Conservation (phyloP, 2,113 vertebrate genomes). For the human region GRCh38 chr11:78587001-78587500, state of each 20-base stretch:
- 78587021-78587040: constrained; percentile 63
- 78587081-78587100: background rate
- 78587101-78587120: background rate
- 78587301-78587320: background rate
- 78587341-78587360: too few relatives aligned
- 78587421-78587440: background rate
- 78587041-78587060: background rate
- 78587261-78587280: background rate
- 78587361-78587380: background rate
- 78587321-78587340: background rate
- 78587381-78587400: background rate
- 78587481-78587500: background rate
- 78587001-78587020: constrained; percentile 63
- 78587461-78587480: background rate
- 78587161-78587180: background rate
- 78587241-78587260: background rate
- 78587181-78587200: background rate
- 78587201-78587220: background rate
- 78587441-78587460: background rate
- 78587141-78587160: background rate
- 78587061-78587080: background rate
- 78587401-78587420: background rate
- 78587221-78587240: background rate
- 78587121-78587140: background rate
- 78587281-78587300: background rate